phyloP scores from a whole-genome alignment of 30 jellyfish, hydroid and myxozoan species.

The Rhopilema esculentum region DNA sequence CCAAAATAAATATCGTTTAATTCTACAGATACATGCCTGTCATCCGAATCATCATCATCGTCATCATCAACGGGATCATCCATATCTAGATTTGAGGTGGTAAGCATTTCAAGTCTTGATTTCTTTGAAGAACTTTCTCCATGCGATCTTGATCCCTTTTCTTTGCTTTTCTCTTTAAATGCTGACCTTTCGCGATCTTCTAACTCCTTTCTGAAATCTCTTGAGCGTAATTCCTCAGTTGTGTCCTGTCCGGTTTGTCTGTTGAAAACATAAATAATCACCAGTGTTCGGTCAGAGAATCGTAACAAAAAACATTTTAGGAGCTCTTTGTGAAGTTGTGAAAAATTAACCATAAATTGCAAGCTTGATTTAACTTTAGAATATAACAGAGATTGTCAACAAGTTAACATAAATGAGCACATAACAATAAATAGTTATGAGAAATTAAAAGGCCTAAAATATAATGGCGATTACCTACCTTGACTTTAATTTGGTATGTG shows the following conservation, averaged over 20 bases:
- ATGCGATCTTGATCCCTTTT: slow-evolving; percentile 53
- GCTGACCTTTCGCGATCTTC: slow-evolving; percentile 87
- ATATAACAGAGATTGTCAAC: no score
- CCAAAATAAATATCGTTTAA: no score
- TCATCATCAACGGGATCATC: slow-evolving; percentile 96
- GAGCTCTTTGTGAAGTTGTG: no score
- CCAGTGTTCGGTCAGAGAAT: neutral
- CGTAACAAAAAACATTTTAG: neutral
- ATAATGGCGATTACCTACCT: slow-evolving; percentile 45
- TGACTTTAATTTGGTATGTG: slow-evolving; percentile 88
- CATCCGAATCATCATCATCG: slow-evolving; percentile 71
- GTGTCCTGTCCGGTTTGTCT: slow-evolving; percentile 97
- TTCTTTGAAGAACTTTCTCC: slow-evolving; percentile 79
- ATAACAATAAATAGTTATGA: no score
- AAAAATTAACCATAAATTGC: no score
- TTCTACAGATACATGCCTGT: slow-evolving; percentile 75
- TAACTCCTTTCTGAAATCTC: slow-evolving; percentile 88
- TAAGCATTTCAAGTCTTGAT: slow-evolving; percentile 73
- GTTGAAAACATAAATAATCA: neutral
- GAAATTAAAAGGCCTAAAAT: neutral
- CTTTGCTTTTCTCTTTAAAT: slow-evolving; percentile 71
- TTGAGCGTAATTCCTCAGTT: slow-evolving; percentile 81
- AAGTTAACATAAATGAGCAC: no score
- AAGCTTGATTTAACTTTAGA: no score
- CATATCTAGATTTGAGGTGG: slow-evolving; percentile 82